A percentile compares a stretch with the other conserved stretches of the same genome.
Conservation (phyloP, 2,113 vertebrate species). For the Pterocles burchelli region DNA sequence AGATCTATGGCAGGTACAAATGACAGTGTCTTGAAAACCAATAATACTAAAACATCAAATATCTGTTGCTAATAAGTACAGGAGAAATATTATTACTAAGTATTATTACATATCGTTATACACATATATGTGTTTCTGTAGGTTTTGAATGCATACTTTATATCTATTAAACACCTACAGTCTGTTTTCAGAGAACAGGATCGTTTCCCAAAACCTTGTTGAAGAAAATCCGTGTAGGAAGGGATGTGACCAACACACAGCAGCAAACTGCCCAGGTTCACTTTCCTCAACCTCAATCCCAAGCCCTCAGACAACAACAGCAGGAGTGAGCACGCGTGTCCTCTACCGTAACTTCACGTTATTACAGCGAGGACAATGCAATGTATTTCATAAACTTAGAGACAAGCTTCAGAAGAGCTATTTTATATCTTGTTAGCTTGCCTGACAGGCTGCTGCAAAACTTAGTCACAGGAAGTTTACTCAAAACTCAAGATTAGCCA, state of each 20-base stretch:
- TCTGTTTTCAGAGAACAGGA: background rate
- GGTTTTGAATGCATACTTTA: background rate
- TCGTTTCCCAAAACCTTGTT: background rate
- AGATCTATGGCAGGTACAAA: background rate
- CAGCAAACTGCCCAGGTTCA: background rate
- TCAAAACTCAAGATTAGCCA: background rate
- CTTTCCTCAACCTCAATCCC: background rate
- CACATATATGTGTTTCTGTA: fast-evolving
- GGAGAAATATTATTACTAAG: background rate
- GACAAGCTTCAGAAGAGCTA: background rate
- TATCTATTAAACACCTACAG: background rate
- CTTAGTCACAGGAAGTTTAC: background rate
- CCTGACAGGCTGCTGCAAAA: background rate
- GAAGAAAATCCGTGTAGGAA: background rate
- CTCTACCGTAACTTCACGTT: background rate
- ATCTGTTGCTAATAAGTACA: background rate
- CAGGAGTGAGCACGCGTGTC: background rate
- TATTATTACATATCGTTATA: fast-evolving
- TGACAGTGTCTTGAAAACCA: background rate
- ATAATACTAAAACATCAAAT: background rate
- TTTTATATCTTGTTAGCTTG: background rate
- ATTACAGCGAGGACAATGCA: background rate
- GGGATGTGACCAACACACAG: background rate
- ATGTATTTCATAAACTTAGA: background rate
- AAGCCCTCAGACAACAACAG: background rate